Percentiles rank a stretch among this genome's conserved stretches.
Evolutionary conservation across 2,888 invertebrate genomes (phyloP).

Genomic region (Encarsia formosa): DNA sequence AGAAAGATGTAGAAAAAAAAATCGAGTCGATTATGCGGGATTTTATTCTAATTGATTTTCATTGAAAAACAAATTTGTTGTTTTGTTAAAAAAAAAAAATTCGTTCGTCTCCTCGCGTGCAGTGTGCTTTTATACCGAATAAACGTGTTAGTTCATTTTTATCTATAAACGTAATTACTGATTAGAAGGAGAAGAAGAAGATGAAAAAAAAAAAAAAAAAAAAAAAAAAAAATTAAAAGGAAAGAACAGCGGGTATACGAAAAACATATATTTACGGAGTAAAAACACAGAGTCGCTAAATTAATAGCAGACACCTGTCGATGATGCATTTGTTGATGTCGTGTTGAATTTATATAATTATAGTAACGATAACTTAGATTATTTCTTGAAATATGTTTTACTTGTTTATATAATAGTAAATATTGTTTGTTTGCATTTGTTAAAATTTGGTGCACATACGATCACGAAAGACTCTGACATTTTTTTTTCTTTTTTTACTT

Average conservation of each 20-base stretch:
- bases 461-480: constrained; percentile 10
- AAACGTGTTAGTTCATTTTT: constrained; percentile 14
- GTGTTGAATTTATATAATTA: constrained; percentile 47
- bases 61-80: too few relatives aligned
- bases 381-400: constrained; percentile 26
- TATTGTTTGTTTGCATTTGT: constrained; percentile 29
- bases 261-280: constrained; percentile 7
- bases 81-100: constrained; percentile 5
- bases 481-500: constrained; percentile 16
- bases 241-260: constrained; percentile 21
- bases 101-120: constrained; percentile 27
- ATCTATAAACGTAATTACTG: constrained; percentile 7
- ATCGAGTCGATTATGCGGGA: constrained; percentile 11
- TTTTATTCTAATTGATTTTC: constrained; percentile 10
- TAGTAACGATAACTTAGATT: constrained; percentile 48
- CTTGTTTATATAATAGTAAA: constrained; percentile 22
- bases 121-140: constrained; percentile 4
- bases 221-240: constrained; percentile 9
- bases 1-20: background rate
- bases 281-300: constrained; percentile 12
- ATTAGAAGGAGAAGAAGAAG: too few relatives aligned
- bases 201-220: too few relatives aligned
- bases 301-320: constrained; percentile 12
- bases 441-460: constrained; percentile 23
- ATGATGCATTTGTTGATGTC: constrained; percentile 40